Conservation (phyloP, 2,888 invertebrate species). For the Oxycera nigricornis region DNA sequence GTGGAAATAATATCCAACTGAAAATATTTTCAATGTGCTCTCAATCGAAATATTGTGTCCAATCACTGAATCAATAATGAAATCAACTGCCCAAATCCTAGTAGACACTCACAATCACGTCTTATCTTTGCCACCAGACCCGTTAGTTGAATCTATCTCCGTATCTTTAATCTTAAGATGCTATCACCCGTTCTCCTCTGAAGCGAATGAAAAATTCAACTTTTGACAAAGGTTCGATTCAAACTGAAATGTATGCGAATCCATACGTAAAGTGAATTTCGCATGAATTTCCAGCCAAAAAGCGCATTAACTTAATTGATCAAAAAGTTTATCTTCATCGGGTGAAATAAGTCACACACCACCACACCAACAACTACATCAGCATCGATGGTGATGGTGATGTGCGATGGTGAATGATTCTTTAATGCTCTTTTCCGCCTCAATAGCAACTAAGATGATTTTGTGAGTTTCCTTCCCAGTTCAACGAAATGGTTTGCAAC, state of each 20-base stretch:
- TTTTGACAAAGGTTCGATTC: no score
- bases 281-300: slow-evolving; percentile 18
- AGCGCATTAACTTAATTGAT: slow-evolving; percentile 33
- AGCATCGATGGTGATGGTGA: not conserved
- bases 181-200: no score
- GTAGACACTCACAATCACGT: no score
- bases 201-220: no score
- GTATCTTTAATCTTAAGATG: no score
- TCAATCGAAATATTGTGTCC: no score
- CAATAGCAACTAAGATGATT: slow-evolving; percentile 30
- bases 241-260: slow-evolving; percentile 11
- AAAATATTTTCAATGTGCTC: no score
- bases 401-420: slow-evolving; percentile 1
- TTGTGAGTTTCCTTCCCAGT: slow-evolving; percentile 15
- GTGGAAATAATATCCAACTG: no score
- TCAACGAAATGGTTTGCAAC: not conserved
- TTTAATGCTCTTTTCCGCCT: slow-evolving; percentile 21
- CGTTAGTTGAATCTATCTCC: no score
- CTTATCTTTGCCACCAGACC: no score
- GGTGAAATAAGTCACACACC: not conserved
- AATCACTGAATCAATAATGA: no score
- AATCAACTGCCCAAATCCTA: no score
- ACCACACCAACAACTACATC: not conserved
- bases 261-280: not conserved
- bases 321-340: slow-evolving; percentile 33